Conservation (phyloP, 2,888 invertebrate genomes). For the Pammene fasciana region DNA sequence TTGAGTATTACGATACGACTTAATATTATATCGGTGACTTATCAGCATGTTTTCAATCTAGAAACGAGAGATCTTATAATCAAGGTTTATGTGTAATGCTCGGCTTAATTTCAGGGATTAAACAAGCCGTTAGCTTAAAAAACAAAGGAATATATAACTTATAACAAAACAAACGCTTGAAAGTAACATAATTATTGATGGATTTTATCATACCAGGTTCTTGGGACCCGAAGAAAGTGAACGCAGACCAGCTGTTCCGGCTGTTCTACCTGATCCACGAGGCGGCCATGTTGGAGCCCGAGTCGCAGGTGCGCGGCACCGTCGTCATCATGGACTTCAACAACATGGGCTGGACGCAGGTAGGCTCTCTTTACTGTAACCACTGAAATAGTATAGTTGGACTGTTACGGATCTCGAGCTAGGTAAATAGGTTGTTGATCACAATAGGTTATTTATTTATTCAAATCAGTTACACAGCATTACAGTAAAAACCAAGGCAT, state of each 20-base stretch:
- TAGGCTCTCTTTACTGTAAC: slow-evolving; percentile 52
- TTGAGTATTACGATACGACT: not conserved
- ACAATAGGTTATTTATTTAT: no score
- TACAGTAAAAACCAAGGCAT: no score
- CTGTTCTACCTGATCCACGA: slow-evolving; percentile 92
- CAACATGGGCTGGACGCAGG: slow-evolving; percentile 89
- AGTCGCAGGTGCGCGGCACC: slow-evolving; percentile 90
- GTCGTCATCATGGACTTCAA: slow-evolving; percentile 94
- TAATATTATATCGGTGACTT: slow-evolving; percentile 5
- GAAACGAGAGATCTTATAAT: slow-evolving; percentile 4
- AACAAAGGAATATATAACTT: no score
- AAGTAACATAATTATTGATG: no score
- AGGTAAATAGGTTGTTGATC: no score
- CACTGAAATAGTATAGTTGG: not conserved
- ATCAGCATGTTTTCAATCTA: slow-evolving; percentile 13
- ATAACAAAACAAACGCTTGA: no score
- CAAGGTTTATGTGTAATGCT: slow-evolving; percentile 19
- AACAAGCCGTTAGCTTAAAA: no score
- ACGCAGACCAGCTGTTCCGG: slow-evolving; percentile 89
- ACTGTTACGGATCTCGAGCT: not conserved
- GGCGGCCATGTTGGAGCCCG: slow-evolving; percentile 87
- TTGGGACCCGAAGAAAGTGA: slow-evolving; percentile 90
- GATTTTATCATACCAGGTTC: slow-evolving; percentile 67
- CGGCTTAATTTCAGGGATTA: not conserved
- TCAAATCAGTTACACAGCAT: no score